phyloP scores from a whole-genome alignment of 2,888 invertebrate genomes.

The Stenolophus ochropezus region DNA sequence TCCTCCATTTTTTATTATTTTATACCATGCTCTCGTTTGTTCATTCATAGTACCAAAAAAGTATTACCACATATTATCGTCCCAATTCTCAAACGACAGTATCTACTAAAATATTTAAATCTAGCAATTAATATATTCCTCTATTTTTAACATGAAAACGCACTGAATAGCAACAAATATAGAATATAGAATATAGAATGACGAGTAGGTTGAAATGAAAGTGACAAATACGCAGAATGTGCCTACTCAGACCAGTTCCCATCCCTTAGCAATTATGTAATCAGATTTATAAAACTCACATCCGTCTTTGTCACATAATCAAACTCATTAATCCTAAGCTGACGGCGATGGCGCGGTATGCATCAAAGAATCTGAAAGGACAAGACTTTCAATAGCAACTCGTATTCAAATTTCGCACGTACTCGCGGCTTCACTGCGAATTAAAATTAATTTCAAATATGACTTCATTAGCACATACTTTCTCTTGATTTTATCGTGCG shows the following conservation, averaged over 20 bases:
- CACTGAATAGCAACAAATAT: too few relatives aligned
- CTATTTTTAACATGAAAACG: too few relatives aligned
- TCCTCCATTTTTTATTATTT: too few relatives aligned
- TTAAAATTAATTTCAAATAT: constrained; percentile 46
- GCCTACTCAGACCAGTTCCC: neutral
- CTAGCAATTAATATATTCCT: too few relatives aligned
- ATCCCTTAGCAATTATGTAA: constrained; percentile 13
- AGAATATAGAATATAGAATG: neutral
- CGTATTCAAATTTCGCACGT: constrained; percentile 34
- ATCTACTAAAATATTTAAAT: too few relatives aligned
- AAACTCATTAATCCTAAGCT: constrained; percentile 25
- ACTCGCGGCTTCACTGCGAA: constrained; percentile 13
- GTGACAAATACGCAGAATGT: neutral
- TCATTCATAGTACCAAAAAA: too few relatives aligned
- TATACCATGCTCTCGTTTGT: too few relatives aligned
- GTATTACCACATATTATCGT: too few relatives aligned
- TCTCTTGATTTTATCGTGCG: constrained; percentile 4
- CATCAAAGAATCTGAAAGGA: constrained; percentile 7
- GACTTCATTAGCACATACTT: constrained; percentile 40
- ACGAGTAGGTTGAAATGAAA: neutral
- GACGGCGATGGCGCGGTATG: constrained; percentile 1
- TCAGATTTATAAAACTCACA: constrained; percentile 32
- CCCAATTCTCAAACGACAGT: too few relatives aligned
- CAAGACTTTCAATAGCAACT: constrained; percentile 6
- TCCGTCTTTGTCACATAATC: constrained; percentile 29